Evolutionary conservation across 2,797 vertebrate species (phyloP).

Genomic region (Paratrypauchen microcephalus): DNA sequence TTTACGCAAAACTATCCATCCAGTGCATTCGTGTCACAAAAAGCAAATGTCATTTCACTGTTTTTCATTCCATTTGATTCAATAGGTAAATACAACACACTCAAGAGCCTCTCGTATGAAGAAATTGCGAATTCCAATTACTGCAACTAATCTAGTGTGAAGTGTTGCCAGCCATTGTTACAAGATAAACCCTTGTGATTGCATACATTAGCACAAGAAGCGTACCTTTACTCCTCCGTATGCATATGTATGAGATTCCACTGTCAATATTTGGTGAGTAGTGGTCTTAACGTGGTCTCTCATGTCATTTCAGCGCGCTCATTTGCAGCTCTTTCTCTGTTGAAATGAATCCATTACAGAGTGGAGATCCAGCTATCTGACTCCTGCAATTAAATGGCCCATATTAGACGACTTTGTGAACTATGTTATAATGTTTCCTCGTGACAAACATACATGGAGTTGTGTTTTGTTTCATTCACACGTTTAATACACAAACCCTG

Average conservation of each 20-base stretch:
- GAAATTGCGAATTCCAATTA: neutral
- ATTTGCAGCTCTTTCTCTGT: conserved; percentile 13
- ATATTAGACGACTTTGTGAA: too few species aligned
- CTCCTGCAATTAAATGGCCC: neutral
- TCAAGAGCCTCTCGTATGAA: neutral
- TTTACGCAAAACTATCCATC: too few species aligned
- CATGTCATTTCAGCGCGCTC: conserved; percentile 12
- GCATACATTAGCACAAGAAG: neutral
- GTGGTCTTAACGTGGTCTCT: neutral
- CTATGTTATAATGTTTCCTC: too few species aligned
- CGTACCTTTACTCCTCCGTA: neutral
- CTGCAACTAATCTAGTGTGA: neutral
- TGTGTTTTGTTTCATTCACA: too few species aligned
- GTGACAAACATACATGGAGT: too few species aligned
- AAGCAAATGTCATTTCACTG: too few species aligned
- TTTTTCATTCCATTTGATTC: neutral
- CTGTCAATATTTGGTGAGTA: neutral
- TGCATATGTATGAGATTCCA: neutral
- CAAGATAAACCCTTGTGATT: neutral
- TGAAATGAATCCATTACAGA: conserved; percentile 26
- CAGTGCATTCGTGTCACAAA: too few species aligned
- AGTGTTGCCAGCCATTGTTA: neutral
- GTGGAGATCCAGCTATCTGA: conserved; percentile 14
- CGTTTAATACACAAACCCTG: too few species aligned
- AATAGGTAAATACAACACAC: neutral